phyloP scores from a whole-genome alignment of 2,113 vertebrate species.

The Macrotus californicus region DNA sequence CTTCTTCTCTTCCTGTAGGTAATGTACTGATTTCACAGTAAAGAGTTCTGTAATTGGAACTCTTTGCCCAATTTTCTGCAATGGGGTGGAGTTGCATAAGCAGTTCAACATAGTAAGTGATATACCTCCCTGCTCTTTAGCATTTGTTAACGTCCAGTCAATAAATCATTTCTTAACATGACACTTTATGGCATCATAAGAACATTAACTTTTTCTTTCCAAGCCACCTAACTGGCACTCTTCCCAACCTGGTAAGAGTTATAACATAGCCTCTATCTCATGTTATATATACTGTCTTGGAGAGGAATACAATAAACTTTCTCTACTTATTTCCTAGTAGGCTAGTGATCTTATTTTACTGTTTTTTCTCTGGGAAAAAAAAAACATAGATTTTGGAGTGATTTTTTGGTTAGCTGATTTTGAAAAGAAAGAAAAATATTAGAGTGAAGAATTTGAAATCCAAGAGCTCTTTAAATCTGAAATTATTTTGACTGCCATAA shows the following conservation, averaged over 20 bases:
- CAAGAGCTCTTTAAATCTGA: neutral
- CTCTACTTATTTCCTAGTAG: neutral
- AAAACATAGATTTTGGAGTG: neutral
- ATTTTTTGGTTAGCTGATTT: neutral
- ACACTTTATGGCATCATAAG: neutral
- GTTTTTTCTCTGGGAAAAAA: neutral
- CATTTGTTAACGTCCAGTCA: neutral
- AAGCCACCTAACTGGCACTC: neutral
- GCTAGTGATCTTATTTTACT: neutral
- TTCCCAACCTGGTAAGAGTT: neutral
- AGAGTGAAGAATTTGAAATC: neutral
- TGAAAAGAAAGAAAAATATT: neutral
- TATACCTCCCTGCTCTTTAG: neutral
- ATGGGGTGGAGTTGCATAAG: neutral
- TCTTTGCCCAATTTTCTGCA: neutral
- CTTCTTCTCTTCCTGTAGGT: neutral
- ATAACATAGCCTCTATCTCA: neutral
- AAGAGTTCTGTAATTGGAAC: neutral
- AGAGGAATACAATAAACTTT: neutral
- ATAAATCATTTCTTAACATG: slow-evolving; percentile 6
- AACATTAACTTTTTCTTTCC: neutral
- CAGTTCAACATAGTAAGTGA: neutral
- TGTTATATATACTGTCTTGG: neutral
- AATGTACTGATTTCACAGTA: neutral
- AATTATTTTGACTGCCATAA: neutral